A percentile compares a stretch with the other conserved stretches of the same genome.
These are phyloP conservation scores for Paradoxurus hermaphroditus DNA, from an alignment of 2,113 vertebrate genomes.

Conservation along the genomic window DNA sequence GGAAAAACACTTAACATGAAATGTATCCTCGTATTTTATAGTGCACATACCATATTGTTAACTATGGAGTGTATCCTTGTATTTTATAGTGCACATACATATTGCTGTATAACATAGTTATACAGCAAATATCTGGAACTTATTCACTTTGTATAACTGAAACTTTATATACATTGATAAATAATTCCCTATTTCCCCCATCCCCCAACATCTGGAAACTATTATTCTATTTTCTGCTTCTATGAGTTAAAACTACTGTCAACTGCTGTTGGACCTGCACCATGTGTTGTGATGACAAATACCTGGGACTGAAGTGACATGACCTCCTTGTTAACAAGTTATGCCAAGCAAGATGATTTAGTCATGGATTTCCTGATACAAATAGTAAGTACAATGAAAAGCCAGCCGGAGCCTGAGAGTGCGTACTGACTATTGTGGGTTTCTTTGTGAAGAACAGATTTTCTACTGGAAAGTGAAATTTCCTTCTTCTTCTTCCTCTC, in stretches of 20 bases:
- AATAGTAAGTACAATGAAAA: background rate
- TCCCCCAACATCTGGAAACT: background rate
- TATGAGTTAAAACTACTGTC: background rate
- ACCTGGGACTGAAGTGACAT: background rate
- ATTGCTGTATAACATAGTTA: too few relatives aligned
- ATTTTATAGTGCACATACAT: too few relatives aligned
- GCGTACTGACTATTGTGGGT: background rate
- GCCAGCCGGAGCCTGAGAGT: background rate
- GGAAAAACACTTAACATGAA: background rate
- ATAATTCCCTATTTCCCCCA: background rate
- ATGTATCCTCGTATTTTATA: background rate
- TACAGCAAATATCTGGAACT: background rate
- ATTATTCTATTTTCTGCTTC: background rate
- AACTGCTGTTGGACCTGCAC: background rate
- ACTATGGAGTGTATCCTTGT: too few relatives aligned
- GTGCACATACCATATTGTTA: background rate
- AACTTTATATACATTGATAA: background rate
- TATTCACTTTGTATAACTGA: background rate
- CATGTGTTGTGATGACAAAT: background rate
- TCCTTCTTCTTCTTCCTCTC: background rate
- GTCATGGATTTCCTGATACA: background rate
- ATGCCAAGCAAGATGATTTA: background rate
- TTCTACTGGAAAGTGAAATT: background rate
- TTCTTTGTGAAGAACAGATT: constrained; percentile 9
- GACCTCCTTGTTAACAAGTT: background rate